These are phyloP conservation scores for Oceanodroma leucorhoa DNA, from an alignment of 2,797 vertebrate genomes.

Conservation along the genomic window DNA sequence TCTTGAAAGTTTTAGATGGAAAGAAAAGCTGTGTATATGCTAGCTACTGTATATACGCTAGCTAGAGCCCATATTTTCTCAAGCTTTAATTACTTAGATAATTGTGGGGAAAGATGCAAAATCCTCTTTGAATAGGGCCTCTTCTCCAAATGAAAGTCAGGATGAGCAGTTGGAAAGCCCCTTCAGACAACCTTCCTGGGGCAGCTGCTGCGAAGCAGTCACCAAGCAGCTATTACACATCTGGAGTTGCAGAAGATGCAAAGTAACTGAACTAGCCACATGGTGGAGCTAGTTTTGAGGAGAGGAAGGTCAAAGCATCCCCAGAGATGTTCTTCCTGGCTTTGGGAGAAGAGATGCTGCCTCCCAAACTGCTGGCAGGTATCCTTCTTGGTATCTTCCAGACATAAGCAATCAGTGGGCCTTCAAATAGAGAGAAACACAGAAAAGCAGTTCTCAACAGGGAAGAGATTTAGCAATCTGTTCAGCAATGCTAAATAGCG, in stretches of 20 bases:
- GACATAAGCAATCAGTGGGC: background rate
- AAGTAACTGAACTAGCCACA: background rate
- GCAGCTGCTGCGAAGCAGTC: background rate
- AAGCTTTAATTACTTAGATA: background rate
- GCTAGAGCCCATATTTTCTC: background rate
- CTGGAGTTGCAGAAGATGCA: background rate
- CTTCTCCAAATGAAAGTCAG: background rate
- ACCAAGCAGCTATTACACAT: accelerated
- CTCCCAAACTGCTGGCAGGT: background rate
- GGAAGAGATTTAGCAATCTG: background rate
- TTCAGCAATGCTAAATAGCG: background rate
- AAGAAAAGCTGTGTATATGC: background rate
- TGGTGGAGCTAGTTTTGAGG: background rate
- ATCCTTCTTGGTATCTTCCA: background rate
- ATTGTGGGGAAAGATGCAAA: background rate
- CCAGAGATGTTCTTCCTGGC: background rate
- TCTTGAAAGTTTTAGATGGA: background rate
- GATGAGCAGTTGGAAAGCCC: background rate
- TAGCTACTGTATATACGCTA: background rate
- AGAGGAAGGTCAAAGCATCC: background rate
- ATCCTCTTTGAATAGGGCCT: background rate
- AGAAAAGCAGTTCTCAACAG: background rate
- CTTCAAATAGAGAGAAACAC: background rate
- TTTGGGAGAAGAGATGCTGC: background rate
- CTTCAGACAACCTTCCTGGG: background rate